Base-by-base conservation (phyloP, 2,113 vertebrate genomes). In the Pseudopipra pipra region DNA sequence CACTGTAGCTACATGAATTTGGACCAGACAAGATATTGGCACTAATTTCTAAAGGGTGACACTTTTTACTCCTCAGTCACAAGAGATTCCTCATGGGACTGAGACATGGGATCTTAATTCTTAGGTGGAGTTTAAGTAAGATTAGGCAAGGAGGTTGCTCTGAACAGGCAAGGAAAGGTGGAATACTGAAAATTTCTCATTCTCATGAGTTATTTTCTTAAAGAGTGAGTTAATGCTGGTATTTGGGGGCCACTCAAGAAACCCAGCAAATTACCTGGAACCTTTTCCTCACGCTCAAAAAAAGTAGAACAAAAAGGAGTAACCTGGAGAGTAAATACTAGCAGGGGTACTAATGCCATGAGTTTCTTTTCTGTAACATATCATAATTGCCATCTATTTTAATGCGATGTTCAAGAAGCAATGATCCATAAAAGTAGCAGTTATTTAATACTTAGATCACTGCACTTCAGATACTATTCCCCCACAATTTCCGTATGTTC, bases 391-490 rank as follows among this genome's bases (percentile, higher is more conserved):
- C 71, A 58, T 80, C 55, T 63, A 9, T 94, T 91, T 88, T 37
- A 74, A 88, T 35, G 27, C 11, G 9, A 65, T 65, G 51, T 52
- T 86, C 81, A 89, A 86, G 72, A 90, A 80, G 51, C 39, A 95
- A 58, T 41, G 72, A 97, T 77, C 63, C 78, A 52, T 55, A 77
- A 85, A 93, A 93, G 55, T 4, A 73, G 52, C 47, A 77, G 88
- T 90, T 93, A 92, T 80, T 94, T 88, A 90, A 93, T 71, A 70
- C 65, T 86, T 81, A 86, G 72, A 75, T 78, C 83, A 65, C 47
- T 39, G 30, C 3, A 3, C 27, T 89, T 88, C 47, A 92, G 39
- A 61, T 59, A 23, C 21, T 56, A 39, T 77, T 85, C 46, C 79
- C 72, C 44, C 5, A 2, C 44, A 93, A 52, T 76, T 75, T 90